Evolutionary conservation across 2,888 invertebrate species (phyloP).

Genomic region (Periphyllus acericola): DNA sequence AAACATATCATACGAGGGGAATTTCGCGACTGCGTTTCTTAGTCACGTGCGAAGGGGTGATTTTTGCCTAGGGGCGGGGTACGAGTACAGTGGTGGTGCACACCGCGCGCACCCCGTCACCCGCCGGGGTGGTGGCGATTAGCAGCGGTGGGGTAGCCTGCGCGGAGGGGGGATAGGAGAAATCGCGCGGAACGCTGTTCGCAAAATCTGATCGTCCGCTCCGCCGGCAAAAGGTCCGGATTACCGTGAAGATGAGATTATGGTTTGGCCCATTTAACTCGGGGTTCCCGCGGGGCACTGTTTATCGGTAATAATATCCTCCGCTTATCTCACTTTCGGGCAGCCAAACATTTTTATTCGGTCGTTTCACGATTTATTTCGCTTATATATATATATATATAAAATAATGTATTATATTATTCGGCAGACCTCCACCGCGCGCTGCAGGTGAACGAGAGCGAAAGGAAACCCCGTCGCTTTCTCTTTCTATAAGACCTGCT

Average conservation of each 20-base stretch:
- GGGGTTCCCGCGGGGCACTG: conserved; percentile 47
- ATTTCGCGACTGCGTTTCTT: background rate
- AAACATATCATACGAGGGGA: too few species aligned
- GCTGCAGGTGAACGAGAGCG: background rate
- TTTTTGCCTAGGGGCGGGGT: background rate
- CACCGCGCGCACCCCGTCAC: background rate
- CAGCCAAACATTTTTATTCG: conserved; percentile 60
- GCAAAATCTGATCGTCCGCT: conserved; percentile 60
- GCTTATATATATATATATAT: conserved; percentile 20
- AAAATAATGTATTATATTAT: conserved; percentile 2
- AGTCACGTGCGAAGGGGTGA: background rate
- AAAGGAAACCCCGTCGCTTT: background rate
- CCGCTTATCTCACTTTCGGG: conserved; percentile 52
- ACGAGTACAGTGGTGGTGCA: background rate
- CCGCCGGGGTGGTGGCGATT: conserved; percentile 2
- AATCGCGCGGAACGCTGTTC: conserved; percentile 48
- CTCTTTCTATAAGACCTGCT: background rate
- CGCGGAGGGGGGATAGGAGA: background rate
- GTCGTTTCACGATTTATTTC: conserved; percentile 58
- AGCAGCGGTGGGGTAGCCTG: background rate
- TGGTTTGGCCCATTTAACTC: conserved; percentile 58
- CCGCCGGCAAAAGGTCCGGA: conserved; percentile 55
- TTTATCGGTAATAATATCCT: conserved; percentile 58
- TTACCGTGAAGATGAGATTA: conserved; percentile 60
- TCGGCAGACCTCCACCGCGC: background rate